Base-by-base conservation (phyloP, 2,888 invertebrate species). In the Torymus tubicola region DNA sequence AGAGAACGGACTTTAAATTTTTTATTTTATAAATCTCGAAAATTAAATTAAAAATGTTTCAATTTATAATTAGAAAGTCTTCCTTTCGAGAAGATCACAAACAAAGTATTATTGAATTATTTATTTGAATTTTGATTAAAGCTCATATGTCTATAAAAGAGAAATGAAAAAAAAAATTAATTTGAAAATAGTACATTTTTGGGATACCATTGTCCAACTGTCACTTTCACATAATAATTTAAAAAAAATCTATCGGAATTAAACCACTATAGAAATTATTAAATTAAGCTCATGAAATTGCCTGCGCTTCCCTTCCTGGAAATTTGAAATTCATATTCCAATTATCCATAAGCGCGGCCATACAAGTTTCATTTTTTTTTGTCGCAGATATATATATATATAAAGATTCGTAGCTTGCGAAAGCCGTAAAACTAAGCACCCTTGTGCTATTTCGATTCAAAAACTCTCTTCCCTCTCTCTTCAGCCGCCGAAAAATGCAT, bases 251-350 rank as follows among this genome's bases (percentile, higher is more conserved):
- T 10, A 10, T 16, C 31, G 50, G 13, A 21, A 69, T 69, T 57
- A 69, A 55, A 2, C 18, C 52, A n/a, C 21, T 21, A 5, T 18
- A 53, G 31, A 73, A 73, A 67, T 58, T 52, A 60, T 67, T 67
- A 60, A 75, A 68, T 75, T 68, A 75, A 75, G 60, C 68, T 75
- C 53, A 61, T 61, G 61, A 58, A 58, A 1, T 24, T 8, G 10
- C 1, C 16, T 11, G 8, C 1, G 69, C 4, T 11, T 31, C 3
- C 31, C 3, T n/a, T n/a, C 31, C 31, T 31, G 31, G n/a, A 24
- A 77, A 77, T 78, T 78, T 64, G 58, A 64, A 71, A 78, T 78
- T 78, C 77, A 77, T 77, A 70, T 77, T 70, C 64, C 70, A 78
- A 78, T 71, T 70, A 71, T 64, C 70, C 42, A 14, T 58, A 50